Evolutionary conservation across 2,113 vertebrate species (phyloP).

Genomic region (Choloepus hoffmanni): DNA sequence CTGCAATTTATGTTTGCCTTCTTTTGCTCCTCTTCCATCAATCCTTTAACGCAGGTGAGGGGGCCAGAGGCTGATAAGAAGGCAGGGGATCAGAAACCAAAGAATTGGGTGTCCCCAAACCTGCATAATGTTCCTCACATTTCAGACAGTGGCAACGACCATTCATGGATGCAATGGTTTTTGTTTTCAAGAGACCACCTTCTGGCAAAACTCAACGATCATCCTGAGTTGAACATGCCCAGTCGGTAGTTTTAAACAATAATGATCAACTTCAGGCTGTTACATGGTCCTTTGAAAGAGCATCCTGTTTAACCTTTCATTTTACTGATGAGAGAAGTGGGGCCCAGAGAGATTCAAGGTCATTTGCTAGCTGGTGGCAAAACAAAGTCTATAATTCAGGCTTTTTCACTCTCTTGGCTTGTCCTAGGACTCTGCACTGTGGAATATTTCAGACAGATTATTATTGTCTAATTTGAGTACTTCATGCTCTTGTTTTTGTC

Average conservation of each 20-base stretch:
- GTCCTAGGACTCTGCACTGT: neutral
- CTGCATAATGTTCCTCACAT: neutral
- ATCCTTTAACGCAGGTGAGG: slow-evolving; percentile 20
- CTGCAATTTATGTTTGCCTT: neutral
- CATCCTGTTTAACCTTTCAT: slow-evolving; percentile 9
- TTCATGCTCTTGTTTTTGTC: neutral
- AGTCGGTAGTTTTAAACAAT: neutral
- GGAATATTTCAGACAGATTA: neutral
- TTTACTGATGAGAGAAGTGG: slow-evolving; percentile 20
- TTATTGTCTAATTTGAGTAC: neutral
- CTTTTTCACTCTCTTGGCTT: neutral
- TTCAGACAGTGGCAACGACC: neutral
- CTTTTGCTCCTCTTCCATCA: neutral
- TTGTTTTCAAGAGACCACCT: neutral
- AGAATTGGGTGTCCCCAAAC: neutral
- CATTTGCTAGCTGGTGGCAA: slow-evolving; percentile 44
- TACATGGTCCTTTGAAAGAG: neutral
- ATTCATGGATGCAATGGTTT: neutral
- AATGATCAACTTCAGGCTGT: slow-evolving; percentile 21
- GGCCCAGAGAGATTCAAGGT: slow-evolving; percentile 3
- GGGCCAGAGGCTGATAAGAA: neutral
- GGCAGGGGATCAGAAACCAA: neutral
- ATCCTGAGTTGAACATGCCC: neutral
- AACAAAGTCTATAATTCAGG: slow-evolving; percentile 5
- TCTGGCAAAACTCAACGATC: neutral